Evolutionary conservation across 2,888 invertebrate genomes (phyloP), one percentile per base, ranked within the genome.

Genomic region (Ditylenchus weischeri): DNA sequence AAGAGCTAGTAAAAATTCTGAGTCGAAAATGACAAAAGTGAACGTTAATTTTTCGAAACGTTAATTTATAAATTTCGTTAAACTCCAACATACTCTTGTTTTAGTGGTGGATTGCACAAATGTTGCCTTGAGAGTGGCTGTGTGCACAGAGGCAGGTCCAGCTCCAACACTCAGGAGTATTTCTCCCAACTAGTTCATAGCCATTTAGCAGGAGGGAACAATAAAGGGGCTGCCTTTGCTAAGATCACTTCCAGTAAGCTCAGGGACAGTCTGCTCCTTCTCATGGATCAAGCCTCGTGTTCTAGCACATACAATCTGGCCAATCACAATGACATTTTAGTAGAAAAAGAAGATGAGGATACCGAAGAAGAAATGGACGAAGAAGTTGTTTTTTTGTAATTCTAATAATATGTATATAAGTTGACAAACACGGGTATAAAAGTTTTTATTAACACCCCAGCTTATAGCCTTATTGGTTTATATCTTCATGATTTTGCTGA

Each of bases 341-440:
- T 10, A 54, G 54, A 54, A 6, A 11, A 54, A 54, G 54, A 54
- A 21, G 23, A 54, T 6, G 29, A 54, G 21, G 54, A 21, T 2
- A 50, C 21, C 2, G 29, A 54, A 23, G 54, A 18, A 54, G 54
- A 54, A 7, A n/a, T 15, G 29, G 54, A 54, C 15, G 54, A 54
- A 29, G 54, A 54, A 11, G 54, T 54, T 8, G 54, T 54, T 2
- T 54, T 54, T 54, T 54, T 54, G 54, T 54, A 54, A 54, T 54
- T 15, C 7, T 10, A 43, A 43, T 43, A 43, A 54, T 54, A 54
- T 54, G 3, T 50, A 6, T 6, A 50, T 50, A 50, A 50, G 50
- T 18, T 50, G n/a, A 50, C n/a, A 54, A 23, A 54, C 11, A 23
- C 54, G 54, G 54, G 54, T 54, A 54, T n/a, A 54, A 54, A 54